These are phyloP conservation scores for Poecile montanus DNA, from an alignment of 2,797 vertebrate species.

Conservation along the genomic window DNA sequence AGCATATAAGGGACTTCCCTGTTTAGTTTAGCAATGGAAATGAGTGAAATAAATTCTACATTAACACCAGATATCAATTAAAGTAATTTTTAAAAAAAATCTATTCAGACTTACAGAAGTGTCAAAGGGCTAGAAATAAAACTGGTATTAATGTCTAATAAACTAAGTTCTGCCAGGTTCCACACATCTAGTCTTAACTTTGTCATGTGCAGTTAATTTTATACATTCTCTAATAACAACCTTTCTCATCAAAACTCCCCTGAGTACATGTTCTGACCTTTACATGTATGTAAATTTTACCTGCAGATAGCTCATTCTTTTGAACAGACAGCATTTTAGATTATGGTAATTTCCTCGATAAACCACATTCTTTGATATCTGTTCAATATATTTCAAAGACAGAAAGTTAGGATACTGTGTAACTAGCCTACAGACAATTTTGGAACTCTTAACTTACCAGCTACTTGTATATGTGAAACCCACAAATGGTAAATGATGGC, in stretches of 20 bases:
- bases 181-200: neutral
- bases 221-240: neutral
- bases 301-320: neutral
- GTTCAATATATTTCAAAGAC: neutral
- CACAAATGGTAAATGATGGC: conserved; percentile 96
- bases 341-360: neutral
- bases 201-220: neutral
- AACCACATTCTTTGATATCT: neutral
- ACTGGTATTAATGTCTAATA: neutral
- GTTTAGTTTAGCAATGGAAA: neutral
- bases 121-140: neutral
- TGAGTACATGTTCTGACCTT: neutral
- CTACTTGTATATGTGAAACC: conserved; percentile 98
- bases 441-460: conserved; percentile 84
- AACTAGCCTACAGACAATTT: neutral
- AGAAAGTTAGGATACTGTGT: neutral
- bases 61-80: neutral
- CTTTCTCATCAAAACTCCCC: neutral
- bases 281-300: neutral
- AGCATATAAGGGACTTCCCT: neutral
- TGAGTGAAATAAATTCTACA: neutral
- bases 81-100: neutral
- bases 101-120: neutral
- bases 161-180: neutral
- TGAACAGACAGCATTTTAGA: neutral